Evolutionary conservation across 2,113 vertebrate species (phyloP).

Genomic region (Caranx melampygus): DNA sequence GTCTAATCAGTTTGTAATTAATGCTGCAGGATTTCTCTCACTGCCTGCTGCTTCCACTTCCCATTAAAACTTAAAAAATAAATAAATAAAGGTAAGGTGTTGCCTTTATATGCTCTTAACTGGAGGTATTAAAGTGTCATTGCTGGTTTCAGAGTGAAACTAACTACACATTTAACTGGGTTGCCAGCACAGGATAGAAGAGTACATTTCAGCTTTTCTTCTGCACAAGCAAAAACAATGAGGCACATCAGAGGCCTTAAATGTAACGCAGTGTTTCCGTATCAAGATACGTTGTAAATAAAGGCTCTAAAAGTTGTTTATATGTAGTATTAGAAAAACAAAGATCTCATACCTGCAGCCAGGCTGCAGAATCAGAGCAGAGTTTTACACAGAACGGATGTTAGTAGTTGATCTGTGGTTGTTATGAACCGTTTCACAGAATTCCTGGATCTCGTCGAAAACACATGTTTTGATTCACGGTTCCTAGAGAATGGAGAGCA

Average conservation of each 20-base stretch:
- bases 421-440: too few species aligned
- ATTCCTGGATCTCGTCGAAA: too few species aligned
- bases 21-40: conserved; percentile 66
- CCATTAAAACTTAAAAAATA: conserved; percentile 33
- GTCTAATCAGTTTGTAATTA: conserved; percentile 85
- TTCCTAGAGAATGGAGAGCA: too few species aligned
- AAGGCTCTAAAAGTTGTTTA: too few species aligned
- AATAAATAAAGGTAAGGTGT: conserved; percentile 35
- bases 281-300: too few species aligned
- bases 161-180: neutral
- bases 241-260: neutral
- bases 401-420: too few species aligned
- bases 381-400: too few species aligned
- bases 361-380: too few species aligned
- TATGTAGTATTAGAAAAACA: too few species aligned
- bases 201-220: neutral
- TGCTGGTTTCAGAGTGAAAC: conserved; percentile 23
- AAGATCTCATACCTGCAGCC: too few species aligned
- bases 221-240: neutral
- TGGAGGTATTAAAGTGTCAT: conserved; percentile 36
- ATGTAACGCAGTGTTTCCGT: too few species aligned
- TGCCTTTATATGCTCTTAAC: conserved; percentile 43
- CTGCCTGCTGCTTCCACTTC: conserved; percentile 42
- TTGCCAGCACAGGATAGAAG: neutral
- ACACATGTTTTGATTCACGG: too few species aligned